Evolutionary conservation across 2,113 vertebrate genomes (phyloP), one percentile per base, ranked within the genome.

Genomic region (Cyanoramphus novaezelandiae): DNA sequence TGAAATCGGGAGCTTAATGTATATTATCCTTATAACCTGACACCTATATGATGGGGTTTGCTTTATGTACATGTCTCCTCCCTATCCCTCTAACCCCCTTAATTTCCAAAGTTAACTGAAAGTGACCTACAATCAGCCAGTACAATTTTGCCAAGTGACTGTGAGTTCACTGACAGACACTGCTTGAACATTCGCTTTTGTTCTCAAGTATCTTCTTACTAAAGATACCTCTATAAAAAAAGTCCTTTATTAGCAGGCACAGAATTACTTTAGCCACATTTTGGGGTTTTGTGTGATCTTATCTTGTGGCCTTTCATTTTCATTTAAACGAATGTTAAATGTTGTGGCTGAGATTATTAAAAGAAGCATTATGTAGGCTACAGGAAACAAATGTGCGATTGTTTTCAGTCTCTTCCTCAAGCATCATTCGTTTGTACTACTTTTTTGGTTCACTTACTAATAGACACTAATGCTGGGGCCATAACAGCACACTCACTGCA

Each of bases 231-330:
- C 37, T 35, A 28, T 19, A 23, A 84, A 91, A 80, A 86, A 35
- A 10, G 2, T 8, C 7, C 31, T 49, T 49, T 60, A 29, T 35
- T 47, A 27, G 44, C 62, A 82, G 62, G 31, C 31, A 68, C 11
- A 5, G 41, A 82, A 64, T 57, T 47, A 59, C 47, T 67, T 67
- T 11, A 52, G 35, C 2, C 6, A 68, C 13, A 5, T 88, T 47
- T 83, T 59, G 57, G 33, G 21, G 2, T 67, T 85, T 68, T 9
- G 19, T 20, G 57, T n/a, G 81, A 70, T 55, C 68, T 88, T 92
- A 81, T 65, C 79, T 92, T 77, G 64, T 17, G 68, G 33, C 74
- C 77, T 83, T 71, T 50, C 63, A 11, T 80, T 82, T 81, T 62
- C 47, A 28, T 80, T 78, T 74, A 62, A 83, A 68, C 35, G 5